A percentile compares a stretch with the other conserved stretches of the same genome.
Evolutionary conservation across 2,888 invertebrate genomes (phyloP).

Genomic region (Acronicta psi): DNA sequence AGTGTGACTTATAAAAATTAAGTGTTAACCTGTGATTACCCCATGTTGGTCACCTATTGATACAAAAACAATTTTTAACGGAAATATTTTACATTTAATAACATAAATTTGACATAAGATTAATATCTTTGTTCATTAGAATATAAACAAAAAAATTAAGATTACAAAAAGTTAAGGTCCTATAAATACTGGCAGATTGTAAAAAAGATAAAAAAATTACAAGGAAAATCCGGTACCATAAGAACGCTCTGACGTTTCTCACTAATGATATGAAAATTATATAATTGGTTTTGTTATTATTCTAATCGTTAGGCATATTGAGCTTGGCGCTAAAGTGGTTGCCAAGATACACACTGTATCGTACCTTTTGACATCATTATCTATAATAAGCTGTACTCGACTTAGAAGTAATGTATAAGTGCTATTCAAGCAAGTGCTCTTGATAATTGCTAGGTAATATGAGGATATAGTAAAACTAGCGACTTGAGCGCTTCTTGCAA

Average conservation of each 20-base stretch:
- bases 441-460: background rate
- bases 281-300: conserved; percentile 31
- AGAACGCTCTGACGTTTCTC: conserved; percentile 16
- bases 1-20: too few relatives aligned
- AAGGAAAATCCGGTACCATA: conserved; percentile 60
- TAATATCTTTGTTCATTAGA: conserved; percentile 20
- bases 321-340: conserved; percentile 2
- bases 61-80: background rate
- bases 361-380: conserved; percentile 1
- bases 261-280: conserved; percentile 41
- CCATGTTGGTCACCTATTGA: too few relatives aligned
- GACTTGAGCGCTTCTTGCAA: background rate
- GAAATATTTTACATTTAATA: background rate
- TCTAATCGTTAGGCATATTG: conserved; percentile 12
- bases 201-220: conserved; percentile 20
- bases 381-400: conserved; percentile 1
- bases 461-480: background rate
- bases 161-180: conserved; percentile 15
- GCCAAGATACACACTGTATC: background rate
- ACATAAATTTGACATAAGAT: conserved; percentile 23
- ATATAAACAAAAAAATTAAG: conserved; percentile 22
- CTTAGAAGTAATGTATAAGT: conserved; percentile 4
- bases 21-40: too few relatives aligned
- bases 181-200: background rate
- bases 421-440: background rate